Evolutionary conservation across 2,113 vertebrate species (phyloP).

Genomic region (Lutjanus erythropterus): DNA sequence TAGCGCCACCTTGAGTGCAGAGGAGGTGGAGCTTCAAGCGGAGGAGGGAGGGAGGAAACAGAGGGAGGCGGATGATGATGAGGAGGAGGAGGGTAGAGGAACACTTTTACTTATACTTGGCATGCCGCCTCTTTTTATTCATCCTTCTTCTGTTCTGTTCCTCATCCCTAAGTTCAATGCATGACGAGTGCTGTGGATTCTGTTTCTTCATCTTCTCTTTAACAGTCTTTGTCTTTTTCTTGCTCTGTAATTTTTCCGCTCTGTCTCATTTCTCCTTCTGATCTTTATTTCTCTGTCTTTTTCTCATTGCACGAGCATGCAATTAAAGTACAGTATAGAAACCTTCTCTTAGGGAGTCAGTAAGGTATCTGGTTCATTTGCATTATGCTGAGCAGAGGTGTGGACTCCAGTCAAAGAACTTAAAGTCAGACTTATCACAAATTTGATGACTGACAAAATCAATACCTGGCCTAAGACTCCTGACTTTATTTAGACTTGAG

Average conservation of each 20-base stretch:
- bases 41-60: slow-evolving; percentile 69
- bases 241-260: not conserved
- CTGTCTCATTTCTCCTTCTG: slow-evolving; percentile 1
- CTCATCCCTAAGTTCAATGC: slow-evolving; percentile 24
- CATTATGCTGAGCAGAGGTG: too few relatives aligned
- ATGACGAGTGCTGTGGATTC: slow-evolving; percentile 3
- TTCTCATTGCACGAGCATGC: slow-evolving; percentile 52
- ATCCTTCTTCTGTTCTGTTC: slow-evolving; percentile 8
- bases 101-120: slow-evolving; percentile 66
- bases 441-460: too few relatives aligned
- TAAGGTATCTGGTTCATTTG: slow-evolving; percentile 2
- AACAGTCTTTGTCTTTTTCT: not conserved
- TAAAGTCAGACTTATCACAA: too few relatives aligned
- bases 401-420: too few relatives aligned
- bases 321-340: slow-evolving; percentile 3
- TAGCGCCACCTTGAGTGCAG: slow-evolving; percentile 73
- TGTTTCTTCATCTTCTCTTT: not conserved
- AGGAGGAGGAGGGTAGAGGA: slow-evolving; percentile 81
- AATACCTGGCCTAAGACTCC: too few relatives aligned
- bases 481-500: too few relatives aligned
- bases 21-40: slow-evolving; percentile 67
- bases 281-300: not conserved
- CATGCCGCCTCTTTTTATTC: slow-evolving; percentile 65
- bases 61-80: slow-evolving; percentile 53
- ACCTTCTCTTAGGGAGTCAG: slow-evolving; percentile 28